These are phyloP conservation scores for Gastrophryne carolinensis DNA, from an alignment of 2,797 vertebrate genomes.

Conservation along the genomic window DNA sequence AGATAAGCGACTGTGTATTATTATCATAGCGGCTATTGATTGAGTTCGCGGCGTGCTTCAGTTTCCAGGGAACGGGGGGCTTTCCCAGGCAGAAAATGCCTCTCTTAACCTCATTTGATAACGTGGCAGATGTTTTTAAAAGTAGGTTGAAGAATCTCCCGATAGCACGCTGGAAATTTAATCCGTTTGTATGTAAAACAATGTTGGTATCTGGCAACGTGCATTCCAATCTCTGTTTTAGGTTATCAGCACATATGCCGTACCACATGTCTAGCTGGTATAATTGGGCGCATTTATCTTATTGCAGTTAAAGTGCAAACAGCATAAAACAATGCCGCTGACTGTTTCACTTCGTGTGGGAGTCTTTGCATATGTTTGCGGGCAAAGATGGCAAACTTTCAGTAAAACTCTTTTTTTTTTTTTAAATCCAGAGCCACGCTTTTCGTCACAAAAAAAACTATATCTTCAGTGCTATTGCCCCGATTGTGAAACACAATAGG, in stretches of 20 bases:
- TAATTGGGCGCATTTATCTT: constrained; percentile 66
- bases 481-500: constrained; percentile 41
- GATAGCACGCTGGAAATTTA: constrained; percentile 54
- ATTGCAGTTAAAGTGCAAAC: constrained; percentile 63
- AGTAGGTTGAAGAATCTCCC: constrained; percentile 60
- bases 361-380: constrained; percentile 53
- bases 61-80: constrained; percentile 29
- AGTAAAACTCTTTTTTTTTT: constrained; percentile 53
- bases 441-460: constrained; percentile 51
- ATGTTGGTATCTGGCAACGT: constrained; percentile 60
- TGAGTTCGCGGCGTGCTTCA: constrained; percentile 45
- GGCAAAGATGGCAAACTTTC: constrained; percentile 61
- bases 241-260: constrained; percentile 65
- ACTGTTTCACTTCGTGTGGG: constrained; percentile 52
- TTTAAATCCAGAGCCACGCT: constrained; percentile 43
- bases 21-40: constrained; percentile 39
- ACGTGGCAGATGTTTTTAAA: constrained; percentile 67
- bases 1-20: constrained; percentile 34
- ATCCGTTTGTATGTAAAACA: constrained; percentile 48
- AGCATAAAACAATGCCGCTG: constrained; percentile 55
- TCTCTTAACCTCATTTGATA: constrained; percentile 61
- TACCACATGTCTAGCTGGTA: constrained; percentile 67
- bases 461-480: constrained; percentile 42
- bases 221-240: constrained; percentile 59
- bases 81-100: constrained; percentile 57